These are phyloP conservation scores for human DNA, from an alignment of 2,113 vertebrate species.

Conservation along the genomic window DNA sequence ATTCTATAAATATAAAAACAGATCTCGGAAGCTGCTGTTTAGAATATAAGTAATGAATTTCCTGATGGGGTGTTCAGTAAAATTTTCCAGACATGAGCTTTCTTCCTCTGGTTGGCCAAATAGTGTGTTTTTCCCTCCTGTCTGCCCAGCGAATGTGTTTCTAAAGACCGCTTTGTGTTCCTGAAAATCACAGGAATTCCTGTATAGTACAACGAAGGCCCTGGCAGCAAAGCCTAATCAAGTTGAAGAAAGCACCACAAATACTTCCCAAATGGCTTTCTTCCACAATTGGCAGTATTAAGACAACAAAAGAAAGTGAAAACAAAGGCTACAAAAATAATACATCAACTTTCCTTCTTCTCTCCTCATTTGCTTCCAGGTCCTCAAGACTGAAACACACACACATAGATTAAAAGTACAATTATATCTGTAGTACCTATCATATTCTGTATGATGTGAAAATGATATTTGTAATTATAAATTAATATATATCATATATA, in stretches of 20 bases:
- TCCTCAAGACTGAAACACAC: neutral
- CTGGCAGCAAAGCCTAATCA: neutral
- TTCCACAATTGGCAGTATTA: neutral
- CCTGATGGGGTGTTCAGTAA: neutral
- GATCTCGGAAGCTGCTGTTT: neutral
- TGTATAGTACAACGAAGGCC: neutral
- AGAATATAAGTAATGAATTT: conserved; percentile 36
- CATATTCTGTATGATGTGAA: neutral
- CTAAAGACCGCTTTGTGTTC: conserved; percentile 60
- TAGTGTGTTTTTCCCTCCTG: conserved; percentile 48
- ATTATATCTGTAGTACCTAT: neutral
- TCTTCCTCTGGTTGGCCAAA: conserved; percentile 51
- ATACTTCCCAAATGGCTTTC: neutral
- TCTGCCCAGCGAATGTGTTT: neutral
- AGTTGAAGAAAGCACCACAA: neutral
- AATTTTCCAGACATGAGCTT: conserved; percentile 54
- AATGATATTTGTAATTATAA: neutral
- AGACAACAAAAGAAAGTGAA: neutral
- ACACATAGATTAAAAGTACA: neutral
- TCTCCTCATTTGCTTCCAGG: neutral
- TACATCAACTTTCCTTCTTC: neutral
- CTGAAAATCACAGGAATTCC: conserved; percentile 77
- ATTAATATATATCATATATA: neutral
- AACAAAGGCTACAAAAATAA: conserved; percentile 15
- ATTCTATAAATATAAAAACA: neutral